Percentiles rank a stretch among this genome's conserved stretches.
Conservation (phyloP, 2,797 vertebrate genomes). For the Acrossocheilus fasciatus region DNA sequence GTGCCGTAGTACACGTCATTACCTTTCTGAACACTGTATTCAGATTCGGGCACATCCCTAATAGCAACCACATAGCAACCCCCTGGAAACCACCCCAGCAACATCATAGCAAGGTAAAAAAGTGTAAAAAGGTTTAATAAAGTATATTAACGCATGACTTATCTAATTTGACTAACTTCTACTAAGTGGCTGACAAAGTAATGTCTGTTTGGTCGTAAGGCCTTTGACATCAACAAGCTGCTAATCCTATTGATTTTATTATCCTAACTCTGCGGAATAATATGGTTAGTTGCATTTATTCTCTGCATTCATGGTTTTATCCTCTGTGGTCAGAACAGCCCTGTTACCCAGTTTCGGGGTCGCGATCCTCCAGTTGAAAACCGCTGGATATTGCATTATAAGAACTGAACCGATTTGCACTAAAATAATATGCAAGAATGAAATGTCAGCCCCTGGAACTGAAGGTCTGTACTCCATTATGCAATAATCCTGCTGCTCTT, state of each 20-base stretch:
- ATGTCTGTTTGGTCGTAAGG: not conserved
- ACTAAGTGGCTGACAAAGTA: not conserved
- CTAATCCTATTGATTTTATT: not conserved
- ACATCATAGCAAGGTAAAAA: no score
- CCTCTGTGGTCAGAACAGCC: not conserved
- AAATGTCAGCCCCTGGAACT: not conserved
- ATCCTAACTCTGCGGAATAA: not conserved
- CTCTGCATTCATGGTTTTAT: not conserved
- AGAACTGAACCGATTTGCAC: not conserved
- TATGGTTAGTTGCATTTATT: not conserved
- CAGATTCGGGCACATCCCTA: no score
- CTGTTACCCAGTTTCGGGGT: constrained; percentile 10
- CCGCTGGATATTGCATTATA: constrained; percentile 10
- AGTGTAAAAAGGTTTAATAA: not conserved
- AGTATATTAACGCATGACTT: not conserved
- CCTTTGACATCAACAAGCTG: not conserved
- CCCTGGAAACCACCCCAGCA: no score
- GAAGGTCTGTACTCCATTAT: constrained; percentile 10
- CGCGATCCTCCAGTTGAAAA: not conserved
- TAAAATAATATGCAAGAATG: constrained; percentile 31
- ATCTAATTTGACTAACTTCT: not conserved
- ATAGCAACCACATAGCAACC: no score
- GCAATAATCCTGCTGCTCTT: constrained; percentile 1
- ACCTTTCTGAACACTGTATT: no score
- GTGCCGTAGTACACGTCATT: no score